A percentile compares a stretch with the other conserved stretches of the same genome.
Conservation (phyloP, 2,888 invertebrate genomes). For the Heliconius ethilla region DNA sequence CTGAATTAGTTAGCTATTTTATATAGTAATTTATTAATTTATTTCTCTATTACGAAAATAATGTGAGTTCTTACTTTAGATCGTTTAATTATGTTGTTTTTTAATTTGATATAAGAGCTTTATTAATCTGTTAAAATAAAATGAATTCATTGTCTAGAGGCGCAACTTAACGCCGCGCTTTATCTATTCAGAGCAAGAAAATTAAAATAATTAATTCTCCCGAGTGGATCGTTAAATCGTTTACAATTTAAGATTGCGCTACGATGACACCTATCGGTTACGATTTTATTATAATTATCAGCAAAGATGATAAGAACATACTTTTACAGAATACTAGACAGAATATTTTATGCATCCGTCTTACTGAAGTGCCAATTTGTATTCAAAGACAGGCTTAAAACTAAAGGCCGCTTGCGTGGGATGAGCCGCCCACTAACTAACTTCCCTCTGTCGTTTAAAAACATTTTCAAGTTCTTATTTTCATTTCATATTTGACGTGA, state of each 20-base stretch:
- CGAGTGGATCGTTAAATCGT: too few relatives aligned
- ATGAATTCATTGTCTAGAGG: too few relatives aligned
- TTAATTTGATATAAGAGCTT: too few relatives aligned
- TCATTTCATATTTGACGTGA: constrained; percentile 13
- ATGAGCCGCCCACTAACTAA: constrained; percentile 26
- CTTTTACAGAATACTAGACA: constrained; percentile 3
- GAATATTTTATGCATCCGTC: constrained; percentile 22
- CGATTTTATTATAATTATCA: too few relatives aligned
- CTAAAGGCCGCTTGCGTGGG: constrained; percentile 35
- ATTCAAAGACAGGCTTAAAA: constrained; percentile 37
- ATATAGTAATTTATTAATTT: background rate
- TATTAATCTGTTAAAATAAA: too few relatives aligned
- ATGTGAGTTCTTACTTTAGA: background rate
- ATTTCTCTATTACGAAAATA: background rate
- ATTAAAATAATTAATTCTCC: too few relatives aligned
- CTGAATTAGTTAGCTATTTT: background rate
- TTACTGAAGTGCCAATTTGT: constrained; percentile 39
- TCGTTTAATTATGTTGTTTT: too few relatives aligned
- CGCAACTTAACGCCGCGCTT: background rate
- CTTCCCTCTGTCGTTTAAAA: constrained; percentile 23
- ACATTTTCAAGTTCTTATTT: constrained; percentile 25
- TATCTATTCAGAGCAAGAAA: background rate
- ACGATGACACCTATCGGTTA: too few relatives aligned
- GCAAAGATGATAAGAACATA: background rate
- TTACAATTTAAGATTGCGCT: too few relatives aligned